Evolutionary conservation across 92 coral and sea anemone species (phyloP), one percentile per base, ranked within the genome.

Genomic region (Desmophyllum pertusum): DNA sequence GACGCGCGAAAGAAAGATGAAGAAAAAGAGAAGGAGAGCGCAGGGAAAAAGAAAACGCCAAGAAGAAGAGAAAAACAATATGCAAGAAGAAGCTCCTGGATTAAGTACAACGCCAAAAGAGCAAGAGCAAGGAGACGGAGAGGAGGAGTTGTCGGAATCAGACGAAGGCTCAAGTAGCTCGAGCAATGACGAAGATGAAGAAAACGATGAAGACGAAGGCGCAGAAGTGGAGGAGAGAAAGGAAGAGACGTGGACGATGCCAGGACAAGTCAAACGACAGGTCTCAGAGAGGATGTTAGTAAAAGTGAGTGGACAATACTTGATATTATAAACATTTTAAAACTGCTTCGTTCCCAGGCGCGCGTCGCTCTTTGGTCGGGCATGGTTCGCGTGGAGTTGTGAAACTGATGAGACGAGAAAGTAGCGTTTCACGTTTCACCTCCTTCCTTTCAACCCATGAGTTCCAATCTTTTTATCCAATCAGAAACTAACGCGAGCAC

Each of bases 111-210:
- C 59, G 0, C 40, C 25, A 21, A 83, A 42, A 31, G 37, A 68
- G 17, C 30, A 48, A 35, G 78, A 71, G 41, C 79, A 76, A 70
- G 29, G 53, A 17, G 68, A 42, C 51, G 79, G 62, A 1, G 83
- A 76, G 35, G 71, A 50, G 21, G 77, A 76, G n/a, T 37, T 33
- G 43, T 38, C 50, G 11, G 85, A 83, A 4, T 67, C 70, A 36
- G 80, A 50, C 15, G 78, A 77, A 13, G 75, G 62, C 13, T 48
- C 45, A 29, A 55, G 68, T 19, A 78, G 71, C 36, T 53, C 73
- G 30, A 86, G 86, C 21, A 42, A 77, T 57, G 89, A 52, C 29
- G 85, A 52, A 27, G 40, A 79, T 5, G 86, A 84, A 18, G 87
- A 74, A 46, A 69, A 38, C 59, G 83, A 76, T 39, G 71, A 88